These are phyloP conservation scores for Rhinogobio ventralis DNA, from an alignment of 2,797 vertebrate genomes.

Conservation along the genomic window DNA sequence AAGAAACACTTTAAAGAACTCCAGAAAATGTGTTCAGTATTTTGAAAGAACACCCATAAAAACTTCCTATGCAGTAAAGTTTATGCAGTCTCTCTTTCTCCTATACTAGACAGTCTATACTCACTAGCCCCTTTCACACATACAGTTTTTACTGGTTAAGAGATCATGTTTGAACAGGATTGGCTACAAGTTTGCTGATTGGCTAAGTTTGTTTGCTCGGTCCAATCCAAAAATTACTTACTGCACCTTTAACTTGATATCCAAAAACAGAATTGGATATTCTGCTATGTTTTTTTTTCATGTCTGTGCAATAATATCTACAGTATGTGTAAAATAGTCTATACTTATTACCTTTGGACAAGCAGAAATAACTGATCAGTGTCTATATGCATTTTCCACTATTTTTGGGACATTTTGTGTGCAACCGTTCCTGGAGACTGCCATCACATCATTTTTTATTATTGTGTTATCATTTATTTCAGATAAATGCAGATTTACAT, in stretches of 20 bases:
- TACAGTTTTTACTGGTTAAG: background rate
- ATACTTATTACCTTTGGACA: background rate
- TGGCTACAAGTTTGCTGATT: background rate
- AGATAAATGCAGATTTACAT: background rate
- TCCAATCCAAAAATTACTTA: no score
- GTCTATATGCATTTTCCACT: background rate
- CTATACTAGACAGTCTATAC: constrained; percentile 7
- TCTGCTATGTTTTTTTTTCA: background rate
- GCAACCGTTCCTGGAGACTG: background rate
- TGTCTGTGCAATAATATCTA: background rate
- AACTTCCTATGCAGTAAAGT: background rate
- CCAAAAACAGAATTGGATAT: background rate
- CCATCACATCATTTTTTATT: background rate
- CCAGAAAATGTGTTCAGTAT: background rate
- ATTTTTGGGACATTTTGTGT: background rate
- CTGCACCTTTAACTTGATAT: no score
- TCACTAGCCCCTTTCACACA: background rate
- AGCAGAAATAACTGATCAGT: background rate
- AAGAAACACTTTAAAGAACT: constrained; percentile 15
- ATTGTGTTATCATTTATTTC: background rate
- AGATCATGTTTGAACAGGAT: background rate
- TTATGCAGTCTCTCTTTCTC: background rate
- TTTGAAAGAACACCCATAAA: background rate
- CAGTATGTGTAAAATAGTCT: background rate
- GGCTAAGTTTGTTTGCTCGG: background rate